Base-by-base conservation (phyloP, 2,888 invertebrate genomes). In the Cecidostiba fungosa region DNA sequence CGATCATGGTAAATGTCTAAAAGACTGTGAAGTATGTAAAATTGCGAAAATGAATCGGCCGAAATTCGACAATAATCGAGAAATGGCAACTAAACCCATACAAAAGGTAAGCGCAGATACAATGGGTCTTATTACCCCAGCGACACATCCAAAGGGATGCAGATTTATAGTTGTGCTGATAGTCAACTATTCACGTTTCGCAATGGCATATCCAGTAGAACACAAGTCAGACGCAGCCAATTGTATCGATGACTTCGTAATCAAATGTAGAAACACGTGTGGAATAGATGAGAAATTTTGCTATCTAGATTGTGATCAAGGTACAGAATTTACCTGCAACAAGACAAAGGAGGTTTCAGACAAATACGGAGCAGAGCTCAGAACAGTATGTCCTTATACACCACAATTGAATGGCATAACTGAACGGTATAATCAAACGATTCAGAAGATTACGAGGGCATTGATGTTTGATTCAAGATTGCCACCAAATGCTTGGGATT, bases 401-500 rank as follows among this genome's bases (percentile, higher is more conserved):
- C 86, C 78, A 1, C 59, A 88, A 43, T 83, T 85, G 14, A 88
- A 89, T 72, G 87, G 88, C 5, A 79, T 85, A 39, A 69, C 87
- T 0, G 87, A 88, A 78, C 73, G 85, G 10, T 87, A 87, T 14
- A 88, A 88, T 79, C 73, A 82, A 69, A 88, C 86, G 3, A 69
- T 88, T 62, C 78, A 85, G 77, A 81, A 50, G 19, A 87, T 80
- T 39, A 77, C 86, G 26, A 83, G 87, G 69, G 70, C 86, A 32
- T 32, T 32, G 32, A 32, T 32, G 32, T 32, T 32, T 32, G 32
- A 32, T 32, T 32, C 32, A 32, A 86, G 83, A 77, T 29, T 86
- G 23, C 88, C 86, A 14, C n/a, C 80, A 16, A 87, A 66, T 69
- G 87, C 89, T 87, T 89, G 88, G 88, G 86, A 86, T 26, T 54